Conservation (phyloP, 2,113 vertebrate species). For the Odontophorus gujanensis region DNA sequence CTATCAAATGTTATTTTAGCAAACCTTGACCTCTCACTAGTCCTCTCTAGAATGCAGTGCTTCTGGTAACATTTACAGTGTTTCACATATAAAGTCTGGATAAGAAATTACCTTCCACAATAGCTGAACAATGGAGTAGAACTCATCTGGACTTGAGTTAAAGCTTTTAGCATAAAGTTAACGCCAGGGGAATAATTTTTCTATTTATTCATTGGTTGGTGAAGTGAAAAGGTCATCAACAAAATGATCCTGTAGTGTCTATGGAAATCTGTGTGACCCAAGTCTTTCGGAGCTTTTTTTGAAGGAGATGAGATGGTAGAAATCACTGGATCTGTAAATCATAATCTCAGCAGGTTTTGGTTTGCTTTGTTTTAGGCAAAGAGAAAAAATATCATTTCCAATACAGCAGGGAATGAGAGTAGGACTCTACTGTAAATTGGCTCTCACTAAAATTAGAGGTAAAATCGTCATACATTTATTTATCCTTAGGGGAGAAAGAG, state of each 20-base stretch:
- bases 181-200: neutral
- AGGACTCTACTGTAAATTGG: neutral
- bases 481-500: neutral
- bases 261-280: neutral
- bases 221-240: neutral
- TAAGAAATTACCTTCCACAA: neutral
- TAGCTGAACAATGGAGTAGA: neutral
- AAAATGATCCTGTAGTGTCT: fast-evolving
- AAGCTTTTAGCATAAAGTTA: neutral
- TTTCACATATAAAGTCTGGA: fast-evolving
- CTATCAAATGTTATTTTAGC: neutral
- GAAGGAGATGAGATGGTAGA: neutral
- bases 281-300: neutral
- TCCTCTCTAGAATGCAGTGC: neutral
- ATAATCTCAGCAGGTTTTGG: neutral
- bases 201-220: neutral
- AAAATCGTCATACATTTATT: neutral
- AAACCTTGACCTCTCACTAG: fast-evolving
- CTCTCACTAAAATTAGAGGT: neutral
- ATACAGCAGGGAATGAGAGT: neutral
- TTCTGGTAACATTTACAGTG: neutral
- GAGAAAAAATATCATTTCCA: neutral
- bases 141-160: neutral
- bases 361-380: neutral
- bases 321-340: neutral